A percentile compares a stretch with the other conserved stretches of the same genome.
Conservation (phyloP, 2,888 invertebrate species). For the Ephialtes manifestator region DNA sequence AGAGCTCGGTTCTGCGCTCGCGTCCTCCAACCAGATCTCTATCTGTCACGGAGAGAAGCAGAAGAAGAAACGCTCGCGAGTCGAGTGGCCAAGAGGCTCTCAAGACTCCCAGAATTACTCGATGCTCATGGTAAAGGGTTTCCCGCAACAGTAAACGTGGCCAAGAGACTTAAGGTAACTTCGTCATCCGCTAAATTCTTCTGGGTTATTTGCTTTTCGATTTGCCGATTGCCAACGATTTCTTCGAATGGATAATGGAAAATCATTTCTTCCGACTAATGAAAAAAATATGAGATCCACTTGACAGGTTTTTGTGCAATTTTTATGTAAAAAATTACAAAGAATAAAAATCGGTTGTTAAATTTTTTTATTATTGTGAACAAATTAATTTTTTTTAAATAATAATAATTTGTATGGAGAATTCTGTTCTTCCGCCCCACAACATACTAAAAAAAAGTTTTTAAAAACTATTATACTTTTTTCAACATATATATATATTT, state of each 20-base stretch:
- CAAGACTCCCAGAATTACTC: slow-evolving; percentile 1
- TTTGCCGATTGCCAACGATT: neutral
- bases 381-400: too few relatives aligned
- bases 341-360: too few relatives aligned
- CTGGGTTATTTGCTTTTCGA: slow-evolving; percentile 6
- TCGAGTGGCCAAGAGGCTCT: neutral
- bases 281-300: neutral
- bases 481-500: too few relatives aligned
- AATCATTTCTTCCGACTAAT: neutral
- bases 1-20: slow-evolving; percentile 16
- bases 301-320: neutral
- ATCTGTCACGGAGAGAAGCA: slow-evolving; percentile 50
- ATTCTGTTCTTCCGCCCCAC: too few relatives aligned
- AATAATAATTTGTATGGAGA: too few relatives aligned
- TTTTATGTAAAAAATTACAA: neutral
- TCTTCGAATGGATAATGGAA: neutral
- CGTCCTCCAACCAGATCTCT: slow-evolving; percentile 61
- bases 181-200: neutral
- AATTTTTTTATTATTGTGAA: too few relatives aligned
- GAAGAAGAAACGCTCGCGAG: neutral
- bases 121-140: neutral
- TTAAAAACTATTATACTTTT: too few relatives aligned
- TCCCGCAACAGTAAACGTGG: neutral
- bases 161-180: neutral
- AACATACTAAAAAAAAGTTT: too few relatives aligned